Evolutionary conservation across 2,797 vertebrate species (phyloP).

Genomic region (Novumbra hubbsi): DNA sequence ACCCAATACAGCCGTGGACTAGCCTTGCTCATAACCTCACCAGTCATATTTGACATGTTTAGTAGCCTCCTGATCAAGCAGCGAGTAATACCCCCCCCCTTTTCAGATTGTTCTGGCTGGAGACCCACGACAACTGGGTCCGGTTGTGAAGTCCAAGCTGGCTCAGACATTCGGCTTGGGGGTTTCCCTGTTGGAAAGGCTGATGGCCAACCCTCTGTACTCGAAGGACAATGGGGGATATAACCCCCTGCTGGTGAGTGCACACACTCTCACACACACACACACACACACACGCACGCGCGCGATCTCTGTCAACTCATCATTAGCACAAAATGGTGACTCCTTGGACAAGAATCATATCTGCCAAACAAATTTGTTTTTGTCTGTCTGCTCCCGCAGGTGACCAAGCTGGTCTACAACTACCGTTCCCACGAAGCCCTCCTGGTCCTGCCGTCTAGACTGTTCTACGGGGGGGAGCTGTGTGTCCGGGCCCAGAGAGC

Average conservation of each 20-base stretch:
- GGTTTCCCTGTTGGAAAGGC: constrained; percentile 85
- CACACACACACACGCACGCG: not conserved
- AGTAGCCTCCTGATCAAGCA: not conserved
- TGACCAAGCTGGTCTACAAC: constrained; percentile 93
- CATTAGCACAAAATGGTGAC: too few relatives aligned
- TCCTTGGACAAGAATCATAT: not conserved
- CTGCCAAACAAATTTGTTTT: too few relatives aligned
- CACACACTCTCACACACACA: not conserved
- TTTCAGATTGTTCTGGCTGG: constrained; percentile 87
- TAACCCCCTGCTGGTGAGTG: constrained; percentile 87
- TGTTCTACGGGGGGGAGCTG: constrained; percentile 91
- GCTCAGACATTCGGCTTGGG: constrained; percentile 83
- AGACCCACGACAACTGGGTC: constrained; percentile 92
- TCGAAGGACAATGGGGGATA: constrained; percentile 81
- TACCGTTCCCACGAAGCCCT: constrained; percentile 88
- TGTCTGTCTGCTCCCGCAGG: constrained; percentile 63
- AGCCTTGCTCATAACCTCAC: not conserved
- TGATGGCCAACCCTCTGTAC: constrained; percentile 83
- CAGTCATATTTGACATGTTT: not conserved
- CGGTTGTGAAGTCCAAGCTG: constrained; percentile 86
- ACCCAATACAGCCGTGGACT: not conserved
- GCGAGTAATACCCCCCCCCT: not conserved
- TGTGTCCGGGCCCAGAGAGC: constrained; percentile 75
- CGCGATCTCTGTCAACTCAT: not conserved
- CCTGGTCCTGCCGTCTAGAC: constrained; percentile 83